Percentiles rank a stretch among this genome's conserved stretches.
Conservation (phyloP, 2,888 invertebrate species). For the Polymixis flavicincta region DNA sequence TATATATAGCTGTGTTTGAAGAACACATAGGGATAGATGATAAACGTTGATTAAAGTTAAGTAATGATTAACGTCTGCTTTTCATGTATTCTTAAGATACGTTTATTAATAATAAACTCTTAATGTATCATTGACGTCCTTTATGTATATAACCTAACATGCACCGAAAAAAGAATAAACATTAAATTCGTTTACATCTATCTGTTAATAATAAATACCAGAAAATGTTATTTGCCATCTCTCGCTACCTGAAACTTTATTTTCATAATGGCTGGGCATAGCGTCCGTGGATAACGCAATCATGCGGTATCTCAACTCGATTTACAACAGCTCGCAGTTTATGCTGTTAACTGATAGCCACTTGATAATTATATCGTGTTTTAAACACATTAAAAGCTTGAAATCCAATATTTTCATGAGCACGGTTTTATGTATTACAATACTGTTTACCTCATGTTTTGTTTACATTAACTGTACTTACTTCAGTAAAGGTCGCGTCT, state of each 20-base stretch:
- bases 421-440: constrained; percentile 10
- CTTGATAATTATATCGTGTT: constrained; percentile 33
- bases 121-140: no score
- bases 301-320: constrained; percentile 45
- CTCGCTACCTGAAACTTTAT: constrained; percentile 26
- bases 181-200: background rate
- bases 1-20: background rate
- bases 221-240: constrained; percentile 21
- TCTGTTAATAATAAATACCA: constrained; percentile 16
- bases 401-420: constrained; percentile 12
- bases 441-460: background rate
- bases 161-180: background rate
- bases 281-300: constrained; percentile 40
- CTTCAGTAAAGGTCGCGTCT: constrained; percentile 8
- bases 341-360: constrained; percentile 8
- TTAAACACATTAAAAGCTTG: constrained; percentile 19
- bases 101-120: no score
- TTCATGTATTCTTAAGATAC: no score
- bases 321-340: constrained; percentile 35
- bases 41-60: background rate
- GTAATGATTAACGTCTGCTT: background rate
- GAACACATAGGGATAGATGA: background rate
- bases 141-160: background rate
- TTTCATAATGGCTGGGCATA: constrained; percentile 18
- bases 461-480: background rate